Percentiles rank a stretch among this genome's conserved stretches.
These are phyloP conservation scores for Dysdera silvatica DNA, from an alignment of 1,140 invertebrate genomes.

Conservation along the genomic window DNA sequence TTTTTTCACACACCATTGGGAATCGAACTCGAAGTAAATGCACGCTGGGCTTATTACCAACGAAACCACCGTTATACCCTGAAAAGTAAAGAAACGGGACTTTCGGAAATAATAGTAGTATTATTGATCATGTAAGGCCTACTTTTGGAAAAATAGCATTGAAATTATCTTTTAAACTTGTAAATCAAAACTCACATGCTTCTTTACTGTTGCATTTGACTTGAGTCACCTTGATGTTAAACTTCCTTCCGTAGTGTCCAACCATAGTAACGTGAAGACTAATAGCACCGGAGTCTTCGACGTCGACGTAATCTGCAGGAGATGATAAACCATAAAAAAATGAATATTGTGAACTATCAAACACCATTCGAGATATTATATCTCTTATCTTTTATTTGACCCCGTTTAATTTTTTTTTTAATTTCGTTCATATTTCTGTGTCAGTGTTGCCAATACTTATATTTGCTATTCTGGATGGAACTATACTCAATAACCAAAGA, in stretches of 20 bases:
- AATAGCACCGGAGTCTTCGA: slow-evolving; percentile 34
- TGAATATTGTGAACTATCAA: background rate
- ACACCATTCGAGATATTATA: background rate
- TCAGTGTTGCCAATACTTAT: background rate
- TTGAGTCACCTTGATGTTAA: slow-evolving; percentile 67
- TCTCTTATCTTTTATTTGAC: background rate
- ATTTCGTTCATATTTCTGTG: background rate
- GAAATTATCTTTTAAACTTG: background rate
- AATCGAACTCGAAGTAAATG: too few relatives aligned
- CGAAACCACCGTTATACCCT: too few relatives aligned
- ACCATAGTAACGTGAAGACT: slow-evolving; percentile 50
- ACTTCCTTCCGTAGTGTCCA: slow-evolving; percentile 58
- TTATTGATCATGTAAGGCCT: too few relatives aligned
- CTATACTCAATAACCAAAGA: background rate
- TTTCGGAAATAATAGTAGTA: too few relatives aligned
- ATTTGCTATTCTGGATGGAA: background rate
- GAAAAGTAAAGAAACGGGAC: too few relatives aligned
- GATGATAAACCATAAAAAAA: slow-evolving; percentile 7
- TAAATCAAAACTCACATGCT: slow-evolving; percentile 15
- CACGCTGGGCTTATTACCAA: too few relatives aligned
- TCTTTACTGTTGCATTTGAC: slow-evolving; percentile 59
- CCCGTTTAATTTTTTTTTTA: background rate
- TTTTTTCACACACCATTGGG: too few relatives aligned
- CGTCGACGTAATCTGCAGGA: slow-evolving; percentile 33
- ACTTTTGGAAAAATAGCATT: too few relatives aligned